Base-by-base conservation (phyloP, 1,140 invertebrate genomes). In the Pantala flavescens region DNA sequence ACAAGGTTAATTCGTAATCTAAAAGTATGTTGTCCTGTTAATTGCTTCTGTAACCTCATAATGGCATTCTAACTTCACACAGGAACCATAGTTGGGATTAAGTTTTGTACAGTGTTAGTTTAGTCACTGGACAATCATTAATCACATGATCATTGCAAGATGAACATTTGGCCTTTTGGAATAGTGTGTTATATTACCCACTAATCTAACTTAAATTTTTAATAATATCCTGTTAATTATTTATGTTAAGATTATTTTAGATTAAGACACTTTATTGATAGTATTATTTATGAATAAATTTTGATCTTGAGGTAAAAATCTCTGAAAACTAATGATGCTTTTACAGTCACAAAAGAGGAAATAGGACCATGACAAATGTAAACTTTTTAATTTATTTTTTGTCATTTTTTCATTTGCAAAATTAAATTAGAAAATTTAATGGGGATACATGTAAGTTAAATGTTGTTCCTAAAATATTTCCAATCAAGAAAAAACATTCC, bases 1-100 rank as follows among this genome's bases (percentile, higher is more conserved):
- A 63, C 49, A 63, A 63, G 49, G 49, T 63, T 63, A 63, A 19
- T 63, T 63, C 49, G 1, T 63, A 63, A 63, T 63, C 49, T 63
- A 63, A 63, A 63, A 21, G 49, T 63, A 63, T 63, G 49, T 63
- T 63, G 49, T 63, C 49, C 49, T 63, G 49, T 63, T 63, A 63
- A 63, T 63, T 63, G 49, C 49, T 63, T 63, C 49, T 63, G 49
- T 63, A 63, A 63, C 28, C 28, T 63, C 49, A 63, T 63, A 63
- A 63, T 63, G 49, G n/a, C 49, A 63, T 63, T 63, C 14, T 7
- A 63, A 63, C 49, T 63, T 63, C 49, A 63, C 49, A 21, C 49
- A 63, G 49, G 49, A 63, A 63, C 49, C 12, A 63, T 63, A 63
- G 49, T 63, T 63, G 49, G 49, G n/a, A 63, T 63, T 63, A 63